Evolutionary conservation across 2,113 vertebrate species (phyloP).

Genomic region (Bubo bubo): DNA sequence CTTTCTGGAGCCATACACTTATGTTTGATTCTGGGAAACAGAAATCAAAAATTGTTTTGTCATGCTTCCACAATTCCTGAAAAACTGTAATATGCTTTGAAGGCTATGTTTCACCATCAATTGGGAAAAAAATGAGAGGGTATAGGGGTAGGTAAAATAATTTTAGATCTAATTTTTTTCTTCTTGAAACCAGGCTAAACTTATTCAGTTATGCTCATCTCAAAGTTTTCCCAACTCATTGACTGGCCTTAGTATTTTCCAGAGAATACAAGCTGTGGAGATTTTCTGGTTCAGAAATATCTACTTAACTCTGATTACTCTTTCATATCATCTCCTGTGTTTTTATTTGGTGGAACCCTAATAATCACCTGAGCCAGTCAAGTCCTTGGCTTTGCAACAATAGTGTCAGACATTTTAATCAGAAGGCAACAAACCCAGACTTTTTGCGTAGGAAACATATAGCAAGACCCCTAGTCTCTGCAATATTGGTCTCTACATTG

Average conservation of each 20-base stretch:
- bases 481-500: not conserved
- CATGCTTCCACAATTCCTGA: not conserved
- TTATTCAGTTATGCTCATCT: not conserved
- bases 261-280: not conserved
- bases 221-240: not conserved
- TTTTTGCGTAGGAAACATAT: not conserved
- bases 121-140: not conserved
- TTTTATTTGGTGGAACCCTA: not conserved
- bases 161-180: not conserved
- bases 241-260: not conserved
- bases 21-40: not conserved
- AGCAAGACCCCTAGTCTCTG: not conserved
- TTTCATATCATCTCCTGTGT: not conserved
- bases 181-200: not conserved
- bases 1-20: not conserved
- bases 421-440: not conserved
- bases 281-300: not conserved
- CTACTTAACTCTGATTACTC: accelerated
- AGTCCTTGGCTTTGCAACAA: not conserved
- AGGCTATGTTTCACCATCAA: not conserved
- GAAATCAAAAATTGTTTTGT: not conserved
- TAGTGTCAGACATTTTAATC: not conserved
- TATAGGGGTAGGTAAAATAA: not conserved
- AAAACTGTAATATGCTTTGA: not conserved
- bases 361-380: not conserved